A percentile compares a stretch with the other conserved stretches of the same genome.
phyloP scores from a whole-genome alignment of 2,888 invertebrate species.

The Arge pagana region DNA sequence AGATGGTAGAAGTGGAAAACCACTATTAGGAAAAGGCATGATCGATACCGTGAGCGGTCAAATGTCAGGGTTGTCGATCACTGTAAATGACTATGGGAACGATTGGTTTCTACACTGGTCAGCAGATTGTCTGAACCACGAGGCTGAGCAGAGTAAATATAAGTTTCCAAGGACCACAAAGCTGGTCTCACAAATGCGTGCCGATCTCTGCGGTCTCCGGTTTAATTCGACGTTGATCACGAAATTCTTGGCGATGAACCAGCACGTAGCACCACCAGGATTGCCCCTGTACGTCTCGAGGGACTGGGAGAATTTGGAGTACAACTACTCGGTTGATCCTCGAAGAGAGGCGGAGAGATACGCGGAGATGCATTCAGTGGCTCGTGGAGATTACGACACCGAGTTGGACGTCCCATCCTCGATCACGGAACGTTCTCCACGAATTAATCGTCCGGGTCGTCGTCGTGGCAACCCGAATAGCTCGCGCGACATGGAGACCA shows the following conservation, averaged over 20 bases:
- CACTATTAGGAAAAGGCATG: constrained; percentile 64
- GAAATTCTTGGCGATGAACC: constrained; percentile 69
- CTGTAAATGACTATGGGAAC: constrained; percentile 68
- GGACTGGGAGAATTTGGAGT: constrained; percentile 52
- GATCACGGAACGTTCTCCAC: constrained; percentile 41
- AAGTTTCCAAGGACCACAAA: constrained; percentile 53
- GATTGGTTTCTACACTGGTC: constrained; percentile 82
- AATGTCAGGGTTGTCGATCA: constrained; percentile 64
- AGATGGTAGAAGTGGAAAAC: constrained; percentile 67
- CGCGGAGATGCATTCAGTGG: constrained; percentile 54
- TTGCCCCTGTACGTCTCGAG: constrained; percentile 71
- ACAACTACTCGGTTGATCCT: constrained; percentile 59
- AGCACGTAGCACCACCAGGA: constrained; percentile 73
- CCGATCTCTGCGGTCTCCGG: constrained; percentile 70
- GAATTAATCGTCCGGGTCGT: constrained; percentile 27
- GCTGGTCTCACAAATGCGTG: constrained; percentile 44
- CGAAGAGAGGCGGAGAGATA: constrained; percentile 59
- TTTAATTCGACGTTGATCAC: constrained; percentile 72
- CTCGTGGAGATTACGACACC: constrained; percentile 45
- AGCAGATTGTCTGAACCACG: constrained; percentile 64
- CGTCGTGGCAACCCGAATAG: constrained; percentile 25
- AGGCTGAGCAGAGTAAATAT: constrained; percentile 60
- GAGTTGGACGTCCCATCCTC: constrained; percentile 31
- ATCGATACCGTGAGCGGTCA: constrained; percentile 67
- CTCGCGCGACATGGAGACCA: constrained; percentile 29